A percentile compares a stretch with the other conserved stretches of the same genome.
Conservation (phyloP, 2,797 vertebrate species). For the Scyliorhinus canicula region DNA sequence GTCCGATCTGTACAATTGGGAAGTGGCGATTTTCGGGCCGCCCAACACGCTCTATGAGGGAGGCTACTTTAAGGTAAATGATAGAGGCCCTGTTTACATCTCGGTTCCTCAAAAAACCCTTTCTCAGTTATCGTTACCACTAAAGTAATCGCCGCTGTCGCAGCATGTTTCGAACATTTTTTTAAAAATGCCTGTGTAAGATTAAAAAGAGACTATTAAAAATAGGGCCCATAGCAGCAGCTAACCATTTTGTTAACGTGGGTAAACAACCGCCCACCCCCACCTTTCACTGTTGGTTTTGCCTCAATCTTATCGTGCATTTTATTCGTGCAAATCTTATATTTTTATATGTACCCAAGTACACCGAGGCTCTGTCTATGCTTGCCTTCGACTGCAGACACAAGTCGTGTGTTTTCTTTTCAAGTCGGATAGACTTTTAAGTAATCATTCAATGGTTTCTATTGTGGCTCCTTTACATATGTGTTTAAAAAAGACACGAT, state of each 20-base stretch:
- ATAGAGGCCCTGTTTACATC: slow-evolving; percentile 33
- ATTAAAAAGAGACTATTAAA: not conserved
- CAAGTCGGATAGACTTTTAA: not conserved
- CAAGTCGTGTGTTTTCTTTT: not conserved
- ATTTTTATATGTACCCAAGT: too few relatives aligned
- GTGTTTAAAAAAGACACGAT: not conserved
- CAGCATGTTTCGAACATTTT: not conserved
- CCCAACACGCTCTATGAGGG: slow-evolving; percentile 90
- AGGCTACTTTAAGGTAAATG: slow-evolving; percentile 86
- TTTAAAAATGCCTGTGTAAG: too few relatives aligned
- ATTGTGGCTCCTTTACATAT: not conserved
- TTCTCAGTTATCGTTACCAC: not conserved
- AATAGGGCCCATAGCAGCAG: not conserved
- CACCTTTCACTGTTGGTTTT: slow-evolving; percentile 1
- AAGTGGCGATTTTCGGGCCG: slow-evolving; percentile 89
- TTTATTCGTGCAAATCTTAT: not conserved
- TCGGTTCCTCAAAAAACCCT: not conserved
- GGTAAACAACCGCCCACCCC: slow-evolving; percentile 1
- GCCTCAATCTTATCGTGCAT: not conserved
- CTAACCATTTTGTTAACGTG: not conserved
- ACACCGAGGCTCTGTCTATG: not conserved
- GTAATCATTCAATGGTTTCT: not conserved
- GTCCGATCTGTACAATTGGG: slow-evolving; percentile 92
- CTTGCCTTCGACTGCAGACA: not conserved
- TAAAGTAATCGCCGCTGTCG: not conserved